phyloP scores from a whole-genome alignment of 1,140 invertebrate genomes.

The Drosophila nebulosa region DNA sequence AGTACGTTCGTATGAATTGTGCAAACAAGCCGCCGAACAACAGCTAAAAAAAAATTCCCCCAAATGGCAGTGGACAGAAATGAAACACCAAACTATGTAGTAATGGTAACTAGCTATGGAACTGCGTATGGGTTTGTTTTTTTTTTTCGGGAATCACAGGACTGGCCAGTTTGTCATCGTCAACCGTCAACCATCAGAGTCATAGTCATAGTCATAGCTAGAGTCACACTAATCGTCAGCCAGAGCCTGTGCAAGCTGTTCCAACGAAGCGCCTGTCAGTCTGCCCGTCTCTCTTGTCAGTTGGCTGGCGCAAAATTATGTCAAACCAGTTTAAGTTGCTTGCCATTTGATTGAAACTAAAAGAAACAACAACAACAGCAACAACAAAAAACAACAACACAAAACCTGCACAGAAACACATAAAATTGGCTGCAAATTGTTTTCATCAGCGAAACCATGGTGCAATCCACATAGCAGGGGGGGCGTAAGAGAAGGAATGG shows the following conservation, averaged over 20 bases:
- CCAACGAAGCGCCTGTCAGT: conserved; percentile 11
- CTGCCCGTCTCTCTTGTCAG: conserved; percentile 19
- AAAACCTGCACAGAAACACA: too few species aligned
- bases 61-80: conserved; percentile 43
- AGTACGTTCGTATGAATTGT: conserved; percentile 46
- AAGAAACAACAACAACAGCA: background rate
- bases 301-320: conserved; percentile 52
- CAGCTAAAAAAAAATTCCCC: conserved; percentile 25
- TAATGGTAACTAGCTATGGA: conserved; percentile 4
- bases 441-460: conserved; percentile 26
- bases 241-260: background rate
- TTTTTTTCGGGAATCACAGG: conserved; percentile 2
- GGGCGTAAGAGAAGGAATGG: too few species aligned
- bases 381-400: conserved; percentile 5
- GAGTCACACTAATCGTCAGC: too few species aligned
- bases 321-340: conserved; percentile 63
- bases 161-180: conserved; percentile 47
- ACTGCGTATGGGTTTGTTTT: conserved; percentile 11
- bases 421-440: conserved; percentile 49
- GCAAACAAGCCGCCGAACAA: conserved; percentile 49
- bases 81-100: conserved; percentile 15
- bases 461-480: background rate
- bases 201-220: background rate
- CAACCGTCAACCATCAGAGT: background rate
- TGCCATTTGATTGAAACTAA: conserved; percentile 12